Evolutionary conservation across 2,888 invertebrate genomes (phyloP).

Genomic region (Polydrusus pterygomalis): DNA sequence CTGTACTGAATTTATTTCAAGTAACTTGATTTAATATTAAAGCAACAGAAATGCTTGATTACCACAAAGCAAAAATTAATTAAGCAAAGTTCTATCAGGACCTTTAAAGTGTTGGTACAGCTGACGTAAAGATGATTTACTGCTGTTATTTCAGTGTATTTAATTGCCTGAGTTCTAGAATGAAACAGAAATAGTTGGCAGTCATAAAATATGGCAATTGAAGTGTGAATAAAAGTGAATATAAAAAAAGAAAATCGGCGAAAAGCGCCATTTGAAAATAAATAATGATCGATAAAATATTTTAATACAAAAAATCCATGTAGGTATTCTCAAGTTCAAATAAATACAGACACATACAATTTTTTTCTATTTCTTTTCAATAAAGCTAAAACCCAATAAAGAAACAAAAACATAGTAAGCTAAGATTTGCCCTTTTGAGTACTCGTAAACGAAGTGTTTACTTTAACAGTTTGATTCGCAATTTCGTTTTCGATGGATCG

Average conservation of each 20-base stretch:
- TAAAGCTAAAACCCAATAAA: constrained; percentile 47
- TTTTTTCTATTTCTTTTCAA: constrained; percentile 19
- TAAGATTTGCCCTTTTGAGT: constrained; percentile 47
- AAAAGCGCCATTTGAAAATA: not conserved
- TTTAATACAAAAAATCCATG: too few relatives aligned
- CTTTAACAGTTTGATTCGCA: constrained; percentile 56
- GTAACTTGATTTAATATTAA: constrained; percentile 1
- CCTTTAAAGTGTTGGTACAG: constrained; percentile 19
- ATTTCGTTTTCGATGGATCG: constrained; percentile 51
- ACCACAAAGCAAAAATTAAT: constrained; percentile 17
- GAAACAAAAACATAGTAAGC: constrained; percentile 46
- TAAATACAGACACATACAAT: not conserved
- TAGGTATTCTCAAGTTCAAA: too few relatives aligned
- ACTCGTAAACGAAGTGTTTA: constrained; percentile 55
- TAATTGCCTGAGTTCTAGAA: constrained; percentile 9
- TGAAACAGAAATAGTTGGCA: constrained; percentile 6
- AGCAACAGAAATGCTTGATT: not conserved
- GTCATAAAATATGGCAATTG: constrained; percentile 8
- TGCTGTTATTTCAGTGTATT: constrained; percentile 16
- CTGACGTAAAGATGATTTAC: constrained; percentile 13
- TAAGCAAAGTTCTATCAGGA: constrained; percentile 11
- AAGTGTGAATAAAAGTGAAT: not conserved
- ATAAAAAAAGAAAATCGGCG: not conserved
- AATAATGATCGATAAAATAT: too few relatives aligned
- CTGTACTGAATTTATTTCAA: not conserved